These are phyloP conservation scores for Idaea dimidiata DNA, from an alignment of 2,888 invertebrate species.

Conservation along the genomic window DNA sequence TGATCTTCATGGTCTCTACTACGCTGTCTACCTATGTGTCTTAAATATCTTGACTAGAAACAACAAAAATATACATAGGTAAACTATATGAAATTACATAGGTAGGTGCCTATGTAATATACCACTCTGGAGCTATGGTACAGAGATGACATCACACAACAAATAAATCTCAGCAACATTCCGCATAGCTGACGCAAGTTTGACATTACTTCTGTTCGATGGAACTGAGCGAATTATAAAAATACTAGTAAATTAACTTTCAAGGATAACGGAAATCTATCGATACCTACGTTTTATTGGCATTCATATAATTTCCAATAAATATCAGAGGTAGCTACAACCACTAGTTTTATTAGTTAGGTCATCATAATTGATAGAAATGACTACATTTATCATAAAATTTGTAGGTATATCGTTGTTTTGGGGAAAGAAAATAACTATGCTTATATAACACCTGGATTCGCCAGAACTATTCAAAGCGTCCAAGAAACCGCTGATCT, in stretches of 20 bases:
- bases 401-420: not conserved
- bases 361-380: not conserved
- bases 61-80: too few species aligned
- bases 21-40: not conserved
- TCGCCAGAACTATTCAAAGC: too few species aligned
- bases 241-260: slow-evolving; percentile 19
- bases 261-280: slow-evolving; percentile 27
- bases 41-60: too few species aligned
- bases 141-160: slow-evolving; percentile 44
- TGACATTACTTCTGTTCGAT: slow-evolving; percentile 24
- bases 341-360: not conserved
- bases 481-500: too few species aligned
- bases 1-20: slow-evolving; percentile 10
- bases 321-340: not conserved
- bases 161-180: slow-evolving; percentile 42
- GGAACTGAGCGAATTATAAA: slow-evolving; percentile 24
- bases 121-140: not conserved
- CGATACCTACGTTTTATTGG: slow-evolving; percentile 7
- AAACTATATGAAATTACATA: slow-evolving; percentile 1
- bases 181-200: slow-evolving; percentile 35
- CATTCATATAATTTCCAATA: slow-evolving; percentile 8
- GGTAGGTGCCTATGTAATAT: not conserved
- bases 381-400: not conserved
- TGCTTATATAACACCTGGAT: too few species aligned
- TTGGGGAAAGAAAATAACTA: too few species aligned